phyloP scores from a whole-genome alignment of 2,113 vertebrate species.

The Toxostoma redivivum region DNA sequence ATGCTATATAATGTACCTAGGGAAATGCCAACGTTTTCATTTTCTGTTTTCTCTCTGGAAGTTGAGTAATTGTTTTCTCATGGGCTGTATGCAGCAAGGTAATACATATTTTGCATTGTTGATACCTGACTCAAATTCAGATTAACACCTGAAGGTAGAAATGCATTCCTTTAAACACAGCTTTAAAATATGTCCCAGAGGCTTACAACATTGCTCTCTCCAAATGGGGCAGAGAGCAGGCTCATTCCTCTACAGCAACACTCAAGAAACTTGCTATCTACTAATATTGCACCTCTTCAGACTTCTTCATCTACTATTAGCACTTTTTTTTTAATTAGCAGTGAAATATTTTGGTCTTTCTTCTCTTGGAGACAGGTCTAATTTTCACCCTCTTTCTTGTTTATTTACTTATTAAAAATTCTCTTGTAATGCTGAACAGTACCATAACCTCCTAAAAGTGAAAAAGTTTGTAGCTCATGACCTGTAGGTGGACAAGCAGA shows the following conservation, averaged over 20 bases:
- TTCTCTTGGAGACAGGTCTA: slow-evolving; percentile 20
- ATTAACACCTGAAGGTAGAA: neutral
- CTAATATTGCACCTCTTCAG: neutral
- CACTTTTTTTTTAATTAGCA: neutral
- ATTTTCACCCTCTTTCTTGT: neutral
- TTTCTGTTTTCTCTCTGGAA: neutral
- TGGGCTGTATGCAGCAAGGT: neutral
- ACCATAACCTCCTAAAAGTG: slow-evolving; percentile 6
- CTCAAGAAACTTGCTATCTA: neutral
- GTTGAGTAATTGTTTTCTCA: neutral
- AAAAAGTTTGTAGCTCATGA: neutral
- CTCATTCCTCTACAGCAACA: neutral
- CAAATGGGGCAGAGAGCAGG: neutral
- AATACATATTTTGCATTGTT: neutral
- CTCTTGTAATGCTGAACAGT: neutral
- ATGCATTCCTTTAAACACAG: neutral
- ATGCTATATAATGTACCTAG: neutral
- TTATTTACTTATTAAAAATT: neutral
- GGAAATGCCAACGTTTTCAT: neutral
- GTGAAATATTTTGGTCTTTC: neutral
- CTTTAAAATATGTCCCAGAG: neutral
- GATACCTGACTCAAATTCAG: neutral
- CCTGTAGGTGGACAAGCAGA: neutral
- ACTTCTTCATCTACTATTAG: neutral
- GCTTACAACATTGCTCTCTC: neutral